Base-by-base conservation (phyloP, 2,888 invertebrate species). In the Apodemia duryi region DNA sequence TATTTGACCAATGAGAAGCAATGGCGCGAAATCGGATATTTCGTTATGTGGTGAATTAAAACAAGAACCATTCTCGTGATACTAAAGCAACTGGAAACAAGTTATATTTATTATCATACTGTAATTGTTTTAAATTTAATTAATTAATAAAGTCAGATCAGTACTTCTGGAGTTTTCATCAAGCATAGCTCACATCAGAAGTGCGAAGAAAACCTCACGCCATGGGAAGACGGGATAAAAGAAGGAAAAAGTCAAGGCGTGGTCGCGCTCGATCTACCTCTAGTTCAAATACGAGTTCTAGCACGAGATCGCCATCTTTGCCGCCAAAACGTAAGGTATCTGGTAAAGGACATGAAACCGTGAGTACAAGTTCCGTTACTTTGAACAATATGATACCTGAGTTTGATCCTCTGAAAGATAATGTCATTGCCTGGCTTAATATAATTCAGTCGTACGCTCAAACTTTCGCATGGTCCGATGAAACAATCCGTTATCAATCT, bases 361-460 rank as follows among this genome's bases (percentile, higher is more conserved):
- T 66, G 61, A 66, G 66, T 63, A 63, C 61, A n/a, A 35, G 6
- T 49, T 57, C 51, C 51, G 51, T 51, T 51, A 51, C 51, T 51
- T 51, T 51, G 51, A 43, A 43, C 11, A 43, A 43, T 11, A 11
- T 43, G 43, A 43, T 43, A 43, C 43, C 43, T 3, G 43, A 43
- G 11, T 43, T 43, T 43, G 43, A 43, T 57, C 73, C 74, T 0
- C 38, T 74, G 35, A 60, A 61, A 0, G 72, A 74, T 65, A 66
- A 71, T 64, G 38, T 73, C 6, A 60, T 57, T n/a, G 66, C 71
- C 51, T 74, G 74, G 74, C 49, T 72, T 28, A 71, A 70, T 62
- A 64, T 73, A 1, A 66, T 73, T 1, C 61, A 70, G 43, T 69
- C 70, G 5, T 70, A 72, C 46, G 65, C 71, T 4, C 13, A 35